These are phyloP conservation scores for Idaea straminata DNA, from an alignment of 2,888 invertebrate genomes.

Conservation along the genomic window DNA sequence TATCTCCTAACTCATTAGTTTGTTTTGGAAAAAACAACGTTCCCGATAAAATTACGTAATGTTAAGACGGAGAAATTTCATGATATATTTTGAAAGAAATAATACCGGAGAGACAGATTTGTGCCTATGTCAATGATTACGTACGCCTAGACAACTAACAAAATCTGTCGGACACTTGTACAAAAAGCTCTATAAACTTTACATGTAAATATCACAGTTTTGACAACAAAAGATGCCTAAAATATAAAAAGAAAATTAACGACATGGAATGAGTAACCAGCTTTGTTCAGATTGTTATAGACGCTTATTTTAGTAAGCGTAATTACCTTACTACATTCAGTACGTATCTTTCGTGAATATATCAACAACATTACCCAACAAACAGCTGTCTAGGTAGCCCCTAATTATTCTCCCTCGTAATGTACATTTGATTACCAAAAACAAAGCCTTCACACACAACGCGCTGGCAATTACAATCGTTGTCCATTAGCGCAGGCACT, in stretches of 20 bases:
- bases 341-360: neutral
- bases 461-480: slow-evolving; percentile 6
- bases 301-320: neutral
- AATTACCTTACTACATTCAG: neutral
- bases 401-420: neutral
- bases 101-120: too few relatives aligned
- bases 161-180: neutral
- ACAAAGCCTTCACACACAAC: neutral
- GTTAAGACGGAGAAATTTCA: too few relatives aligned
- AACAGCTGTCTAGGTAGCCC: neutral
- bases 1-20: too few relatives aligned
- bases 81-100: too few relatives aligned
- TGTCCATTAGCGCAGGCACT: neutral
- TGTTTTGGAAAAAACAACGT: too few relatives aligned
- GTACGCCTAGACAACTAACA: neutral
- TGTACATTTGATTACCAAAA: neutral
- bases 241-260: neutral
- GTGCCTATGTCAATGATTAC: too few relatives aligned
- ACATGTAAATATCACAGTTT: neutral
- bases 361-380: neutral
- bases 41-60: too few relatives aligned
- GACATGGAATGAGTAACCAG: neutral
- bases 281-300: neutral
- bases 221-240: neutral
- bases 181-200: neutral